Conservation (phyloP, 2,113 vertebrate species). For the Sylvia atricapilla region DNA sequence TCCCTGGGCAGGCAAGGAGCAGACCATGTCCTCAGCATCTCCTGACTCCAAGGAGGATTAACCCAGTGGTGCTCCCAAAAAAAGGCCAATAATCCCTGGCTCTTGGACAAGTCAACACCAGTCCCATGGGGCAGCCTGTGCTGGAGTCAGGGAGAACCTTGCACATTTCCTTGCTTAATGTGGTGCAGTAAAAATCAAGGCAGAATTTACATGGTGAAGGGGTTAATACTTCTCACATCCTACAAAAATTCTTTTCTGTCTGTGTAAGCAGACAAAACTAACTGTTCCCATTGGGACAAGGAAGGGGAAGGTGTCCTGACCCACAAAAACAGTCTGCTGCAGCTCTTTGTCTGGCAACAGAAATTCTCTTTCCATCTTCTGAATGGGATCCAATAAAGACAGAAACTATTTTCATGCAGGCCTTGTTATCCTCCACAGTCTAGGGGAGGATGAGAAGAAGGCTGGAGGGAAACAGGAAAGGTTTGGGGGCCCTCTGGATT, state of each 20-base stretch:
- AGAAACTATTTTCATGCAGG: not conserved
- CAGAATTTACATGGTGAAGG: not conserved
- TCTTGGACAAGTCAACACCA: not conserved
- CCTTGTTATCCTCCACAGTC: not conserved
- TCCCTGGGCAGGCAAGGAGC: not conserved
- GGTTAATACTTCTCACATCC: not conserved
- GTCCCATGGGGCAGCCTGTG: not conserved
- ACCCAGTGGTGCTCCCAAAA: not conserved
- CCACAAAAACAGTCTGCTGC: not conserved
- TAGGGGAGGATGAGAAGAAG: not conserved
- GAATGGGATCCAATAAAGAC: not conserved
- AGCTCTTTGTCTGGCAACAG: not conserved
- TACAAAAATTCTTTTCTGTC: not conserved
- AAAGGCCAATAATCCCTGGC: not conserved
- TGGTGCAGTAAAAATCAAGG: not conserved
- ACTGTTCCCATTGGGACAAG: not conserved
- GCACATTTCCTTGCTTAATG: not conserved
- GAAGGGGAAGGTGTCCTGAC: not conserved
- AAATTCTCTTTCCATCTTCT: not conserved
- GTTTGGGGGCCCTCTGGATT: not conserved
- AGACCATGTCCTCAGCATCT: not conserved
- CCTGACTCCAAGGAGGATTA: not conserved
- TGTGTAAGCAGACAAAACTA: not conserved
- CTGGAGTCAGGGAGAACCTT: not conserved
- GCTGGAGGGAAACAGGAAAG: not conserved